phyloP scores from a whole-genome alignment of 2,888 invertebrate species.

The Cynaeus angustus region DNA sequence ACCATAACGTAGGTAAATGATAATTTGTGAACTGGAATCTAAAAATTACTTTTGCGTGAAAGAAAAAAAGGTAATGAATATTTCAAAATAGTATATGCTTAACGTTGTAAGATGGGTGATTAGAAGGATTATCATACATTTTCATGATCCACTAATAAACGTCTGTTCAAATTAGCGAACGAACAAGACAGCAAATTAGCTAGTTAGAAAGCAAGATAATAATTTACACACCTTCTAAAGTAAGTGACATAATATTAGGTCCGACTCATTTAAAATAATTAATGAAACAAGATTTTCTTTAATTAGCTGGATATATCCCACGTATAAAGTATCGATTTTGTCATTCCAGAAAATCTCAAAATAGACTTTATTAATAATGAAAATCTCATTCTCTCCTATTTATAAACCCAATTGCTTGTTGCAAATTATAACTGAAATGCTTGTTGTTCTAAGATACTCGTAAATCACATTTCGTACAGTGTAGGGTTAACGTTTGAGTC shows the following conservation, averaged over 20 bases:
- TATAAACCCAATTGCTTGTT: constrained; percentile 28
- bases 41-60: neutral
- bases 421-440: constrained; percentile 40
- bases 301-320: constrained; percentile 22
- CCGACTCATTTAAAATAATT: constrained; percentile 19
- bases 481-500: constrained; percentile 28
- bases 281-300: constrained; percentile 31
- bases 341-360: constrained; percentile 8
- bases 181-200: constrained; percentile 39
- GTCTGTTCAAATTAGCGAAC: constrained; percentile 37
- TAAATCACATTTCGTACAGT: constrained; percentile 30
- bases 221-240: constrained; percentile 28
- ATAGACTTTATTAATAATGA: constrained; percentile 14
- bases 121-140: constrained; percentile 36
- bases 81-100: too few relatives aligned
- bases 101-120: constrained; percentile 29
- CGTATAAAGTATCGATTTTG: constrained; percentile 13
- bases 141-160: constrained; percentile 40
- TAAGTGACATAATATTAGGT: constrained; percentile 36
- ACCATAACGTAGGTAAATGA: constrained; percentile 4
- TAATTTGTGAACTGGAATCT: constrained; percentile 13
- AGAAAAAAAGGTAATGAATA: neutral
- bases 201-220: constrained; percentile 30
- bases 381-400: constrained; percentile 22
- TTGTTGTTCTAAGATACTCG: constrained; percentile 40